Evolutionary conservation across 1,140 invertebrate genomes (phyloP).

Genomic region (Drosophila burlai): DNA sequence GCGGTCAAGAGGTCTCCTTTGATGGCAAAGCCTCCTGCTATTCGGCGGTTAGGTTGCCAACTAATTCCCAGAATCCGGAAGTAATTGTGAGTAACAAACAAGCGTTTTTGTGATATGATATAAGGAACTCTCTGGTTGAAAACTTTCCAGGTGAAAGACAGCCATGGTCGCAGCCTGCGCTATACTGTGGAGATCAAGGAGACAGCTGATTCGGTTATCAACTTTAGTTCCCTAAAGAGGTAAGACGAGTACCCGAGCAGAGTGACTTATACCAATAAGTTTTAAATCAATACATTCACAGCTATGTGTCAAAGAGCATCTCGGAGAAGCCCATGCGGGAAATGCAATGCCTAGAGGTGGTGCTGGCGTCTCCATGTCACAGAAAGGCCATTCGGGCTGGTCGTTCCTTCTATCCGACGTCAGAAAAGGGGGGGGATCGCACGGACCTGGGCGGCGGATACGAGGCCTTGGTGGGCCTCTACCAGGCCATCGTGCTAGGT

Average conservation of each 20-base stretch:
- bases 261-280: neutral
- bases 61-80: conserved; percentile 26
- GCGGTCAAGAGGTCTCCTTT: conserved; percentile 87
- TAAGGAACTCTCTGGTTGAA: neutral
- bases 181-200: conserved; percentile 88
- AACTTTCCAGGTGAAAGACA: conserved; percentile 54
- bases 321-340: conserved; percentile 88
- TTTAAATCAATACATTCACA: conserved; percentile 15
- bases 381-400: conserved; percentile 87
- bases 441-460: conserved; percentile 87
- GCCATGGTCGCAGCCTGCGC: conserved; percentile 64
- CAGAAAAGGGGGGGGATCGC: conserved; percentile 16
- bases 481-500: conserved; percentile 90
- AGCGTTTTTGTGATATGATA: neutral
- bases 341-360: conserved; percentile 93
- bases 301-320: conserved; percentile 74
- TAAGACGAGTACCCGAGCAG: conserved; percentile 52
- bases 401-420: conserved; percentile 84
- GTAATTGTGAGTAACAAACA: conserved; percentile 46
- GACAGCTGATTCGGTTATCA: conserved; percentile 86
- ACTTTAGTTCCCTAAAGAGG: conserved; percentile 85
- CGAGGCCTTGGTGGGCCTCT: conserved; percentile 90
- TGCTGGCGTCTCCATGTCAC: conserved; percentile 86
- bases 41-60: conserved; percentile 41
- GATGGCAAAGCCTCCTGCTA: conserved; percentile 88